Evolutionary conservation across 1,140 invertebrate species (phyloP).

Genomic region (Brachionus rubens): DNA sequence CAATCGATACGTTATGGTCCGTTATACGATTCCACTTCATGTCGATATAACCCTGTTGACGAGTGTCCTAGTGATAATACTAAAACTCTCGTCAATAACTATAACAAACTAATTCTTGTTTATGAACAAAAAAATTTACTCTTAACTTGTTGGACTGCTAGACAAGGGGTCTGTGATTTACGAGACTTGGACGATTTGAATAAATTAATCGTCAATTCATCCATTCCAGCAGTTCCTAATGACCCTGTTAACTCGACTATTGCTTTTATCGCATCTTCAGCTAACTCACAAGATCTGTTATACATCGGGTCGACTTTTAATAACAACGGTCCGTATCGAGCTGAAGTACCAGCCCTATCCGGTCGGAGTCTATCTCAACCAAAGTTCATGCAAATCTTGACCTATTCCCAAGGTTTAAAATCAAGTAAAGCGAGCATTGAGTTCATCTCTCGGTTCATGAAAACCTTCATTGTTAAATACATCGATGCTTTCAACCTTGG

Average conservation of each 20-base stretch:
- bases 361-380: neutral
- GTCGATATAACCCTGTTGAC: conserved; percentile 13
- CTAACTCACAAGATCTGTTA: conserved; percentile 21
- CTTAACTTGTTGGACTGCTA: neutral
- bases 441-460: conserved; percentile 19
- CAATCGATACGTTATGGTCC: conserved; percentile 35
- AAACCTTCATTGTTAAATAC: conserved; percentile 32
- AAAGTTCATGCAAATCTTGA: conserved; percentile 8
- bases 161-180: conserved; percentile 28
- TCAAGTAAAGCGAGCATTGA: conserved; percentile 42
- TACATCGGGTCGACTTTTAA: conserved; percentile 30
- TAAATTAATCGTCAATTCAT: neutral
- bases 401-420: conserved; percentile 1
- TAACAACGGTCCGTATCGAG: conserved; percentile 12
- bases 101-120: conserved; percentile 29
- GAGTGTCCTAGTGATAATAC: neutral
- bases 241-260: neutral
- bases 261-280: neutral
- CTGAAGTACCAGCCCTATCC: conserved; percentile 7
- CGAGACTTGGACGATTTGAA: conserved; percentile 20
- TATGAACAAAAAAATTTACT: neutral
- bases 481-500: conserved; percentile 20
- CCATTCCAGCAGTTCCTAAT: neutral
- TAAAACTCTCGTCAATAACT: neutral
- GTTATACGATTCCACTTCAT: conserved; percentile 5